Evolutionary conservation across 2,113 vertebrate genomes (phyloP).

Genomic region (Thalassarche chlororhynchos): DNA sequence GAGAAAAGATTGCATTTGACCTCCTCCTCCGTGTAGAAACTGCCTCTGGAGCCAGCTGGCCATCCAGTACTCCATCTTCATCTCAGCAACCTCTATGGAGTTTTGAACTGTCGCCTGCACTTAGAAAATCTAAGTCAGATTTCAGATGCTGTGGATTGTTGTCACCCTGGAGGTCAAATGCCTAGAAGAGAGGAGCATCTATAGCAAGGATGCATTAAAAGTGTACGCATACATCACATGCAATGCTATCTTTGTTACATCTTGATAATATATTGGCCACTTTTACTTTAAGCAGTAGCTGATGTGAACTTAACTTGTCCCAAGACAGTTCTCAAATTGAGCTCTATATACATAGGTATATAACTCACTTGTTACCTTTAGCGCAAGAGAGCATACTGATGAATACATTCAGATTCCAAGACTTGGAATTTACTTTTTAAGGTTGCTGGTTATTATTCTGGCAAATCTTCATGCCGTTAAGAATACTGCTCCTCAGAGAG

Average conservation of each 20-base stretch:
- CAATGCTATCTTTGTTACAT: neutral
- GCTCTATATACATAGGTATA: neutral
- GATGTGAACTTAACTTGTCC: neutral
- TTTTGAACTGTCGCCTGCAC: neutral
- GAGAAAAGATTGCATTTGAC: neutral
- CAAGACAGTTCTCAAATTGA: neutral
- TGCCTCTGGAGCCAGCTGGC: neutral
- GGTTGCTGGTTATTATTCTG: neutral
- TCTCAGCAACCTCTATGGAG: neutral
- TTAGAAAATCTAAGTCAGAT: neutral
- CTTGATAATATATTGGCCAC: neutral
- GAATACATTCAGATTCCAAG: neutral
- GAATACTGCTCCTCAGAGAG: neutral
- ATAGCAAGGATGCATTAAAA: neutral
- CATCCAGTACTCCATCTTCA: neutral
- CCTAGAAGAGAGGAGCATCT: neutral
- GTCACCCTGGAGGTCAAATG: neutral
- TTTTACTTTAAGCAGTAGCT: neutral
- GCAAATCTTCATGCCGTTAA: neutral
- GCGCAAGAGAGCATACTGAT: neutral
- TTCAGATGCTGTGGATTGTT: neutral
- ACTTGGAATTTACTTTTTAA: neutral
- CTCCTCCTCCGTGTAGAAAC: neutral
- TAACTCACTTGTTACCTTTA: neutral
- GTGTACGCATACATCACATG: neutral